Percentiles rank a stretch among this genome's conserved stretches.
Evolutionary conservation across 2,797 vertebrate species (phyloP).

Genomic region (Melanotaenia parkinsoni): DNA sequence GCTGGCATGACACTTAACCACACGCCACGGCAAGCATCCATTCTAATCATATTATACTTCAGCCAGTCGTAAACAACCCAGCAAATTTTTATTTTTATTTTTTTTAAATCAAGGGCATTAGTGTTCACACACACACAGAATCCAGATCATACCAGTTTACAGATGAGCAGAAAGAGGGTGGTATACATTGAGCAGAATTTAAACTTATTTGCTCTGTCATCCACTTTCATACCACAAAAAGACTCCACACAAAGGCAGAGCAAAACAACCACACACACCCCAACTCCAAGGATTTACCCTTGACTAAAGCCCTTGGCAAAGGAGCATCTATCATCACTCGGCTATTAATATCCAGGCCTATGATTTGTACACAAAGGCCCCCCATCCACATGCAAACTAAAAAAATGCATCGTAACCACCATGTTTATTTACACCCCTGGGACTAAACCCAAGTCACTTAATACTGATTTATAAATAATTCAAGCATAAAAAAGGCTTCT

Average conservation of each 20-base stretch:
- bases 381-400: conserved; percentile 25
- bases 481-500: neutral
- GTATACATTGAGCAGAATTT: conserved; percentile 20
- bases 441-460: conserved; percentile 12
- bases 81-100: neutral
- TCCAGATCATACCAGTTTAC: conserved; percentile 19
- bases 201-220: conserved; percentile 19
- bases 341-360: conserved; percentile 45
- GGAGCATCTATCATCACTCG: conserved; percentile 46
- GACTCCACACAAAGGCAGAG: neutral
- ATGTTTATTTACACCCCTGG: conserved; percentile 12
- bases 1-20: conserved; percentile 62
- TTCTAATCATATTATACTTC: conserved; percentile 63
- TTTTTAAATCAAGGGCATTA: conserved; percentile 10
- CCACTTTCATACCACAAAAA: conserved; percentile 19
- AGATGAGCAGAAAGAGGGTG: conserved; percentile 23
- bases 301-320: conserved; percentile 35
- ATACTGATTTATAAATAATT: neutral
- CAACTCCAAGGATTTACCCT: conserved; percentile 29
- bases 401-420: conserved; percentile 9
- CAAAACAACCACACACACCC: conserved; percentile 23
- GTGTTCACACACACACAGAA: conserved; percentile 32
- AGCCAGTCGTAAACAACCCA: conserved; percentile 33
- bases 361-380: conserved; percentile 34
- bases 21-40: conserved; percentile 63